These are phyloP conservation scores for Noturus placidus DNA, from an alignment of 2,113 vertebrate species.

Conservation along the genomic window DNA sequence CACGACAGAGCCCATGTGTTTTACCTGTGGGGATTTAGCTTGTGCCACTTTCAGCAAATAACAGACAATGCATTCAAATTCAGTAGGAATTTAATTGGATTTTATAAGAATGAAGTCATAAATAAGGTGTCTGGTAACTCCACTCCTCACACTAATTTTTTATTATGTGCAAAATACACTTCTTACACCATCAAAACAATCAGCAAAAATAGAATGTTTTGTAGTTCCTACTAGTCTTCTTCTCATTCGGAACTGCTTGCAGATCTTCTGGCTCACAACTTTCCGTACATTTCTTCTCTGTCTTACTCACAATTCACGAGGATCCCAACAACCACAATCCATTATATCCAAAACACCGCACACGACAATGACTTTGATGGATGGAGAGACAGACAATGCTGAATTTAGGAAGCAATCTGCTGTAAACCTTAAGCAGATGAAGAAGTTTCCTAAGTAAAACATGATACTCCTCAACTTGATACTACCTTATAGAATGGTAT, in stretches of 20 bases:
- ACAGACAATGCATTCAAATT: slow-evolving; percentile 9
- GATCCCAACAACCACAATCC: neutral
- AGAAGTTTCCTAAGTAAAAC: too few relatives aligned
- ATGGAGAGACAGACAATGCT: neutral
- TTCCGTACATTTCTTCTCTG: neutral
- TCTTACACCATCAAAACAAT: neutral
- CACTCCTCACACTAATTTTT: neutral
- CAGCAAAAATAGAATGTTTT: neutral
- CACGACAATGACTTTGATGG: neutral
- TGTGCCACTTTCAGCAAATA: neutral
- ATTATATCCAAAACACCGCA: neutral
- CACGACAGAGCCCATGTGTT: slow-evolving; percentile 1
- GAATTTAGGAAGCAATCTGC: neutral
- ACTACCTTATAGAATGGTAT: too few relatives aligned
- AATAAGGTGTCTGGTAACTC: neutral
- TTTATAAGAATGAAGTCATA: neutral
- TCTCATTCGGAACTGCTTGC: neutral
- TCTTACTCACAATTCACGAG: neutral
- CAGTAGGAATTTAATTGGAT: neutral
- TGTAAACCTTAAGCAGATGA: too few relatives aligned
- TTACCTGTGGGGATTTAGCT: slow-evolving; percentile 3
- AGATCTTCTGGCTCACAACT: neutral
- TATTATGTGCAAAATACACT: neutral
- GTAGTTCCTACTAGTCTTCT: neutral
- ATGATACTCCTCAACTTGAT: too few relatives aligned